Evolutionary conservation across 2,113 vertebrate genomes (phyloP).

Genomic region (Telmatochromis sp.): DNA sequence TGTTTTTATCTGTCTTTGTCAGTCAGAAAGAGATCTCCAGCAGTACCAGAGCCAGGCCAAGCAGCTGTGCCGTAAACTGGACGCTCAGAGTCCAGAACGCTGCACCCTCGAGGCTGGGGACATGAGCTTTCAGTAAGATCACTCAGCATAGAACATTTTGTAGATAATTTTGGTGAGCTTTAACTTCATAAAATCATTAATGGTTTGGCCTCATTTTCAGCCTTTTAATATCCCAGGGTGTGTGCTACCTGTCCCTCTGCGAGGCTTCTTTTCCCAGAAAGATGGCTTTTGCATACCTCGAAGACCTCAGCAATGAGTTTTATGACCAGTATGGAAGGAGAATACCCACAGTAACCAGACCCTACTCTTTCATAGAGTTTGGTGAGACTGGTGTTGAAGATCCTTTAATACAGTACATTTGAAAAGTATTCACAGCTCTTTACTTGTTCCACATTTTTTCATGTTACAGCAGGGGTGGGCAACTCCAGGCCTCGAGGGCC

Average conservation of each 20-base stretch:
- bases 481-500: background rate
- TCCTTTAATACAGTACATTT: background rate
- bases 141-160: background rate
- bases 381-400: conserved; percentile 60
- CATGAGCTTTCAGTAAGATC: conserved; percentile 91
- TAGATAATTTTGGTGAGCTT: background rate
- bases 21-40: conserved; percentile 91
- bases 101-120: conserved; percentile 89
- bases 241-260: conserved; percentile 90
- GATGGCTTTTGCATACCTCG: conserved; percentile 87
- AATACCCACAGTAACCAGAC: conserved; percentile 86
- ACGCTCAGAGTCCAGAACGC: conserved; percentile 89
- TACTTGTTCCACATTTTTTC: background rate
- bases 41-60: conserved; percentile 97
- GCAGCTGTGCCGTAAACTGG: conserved; percentile 89
- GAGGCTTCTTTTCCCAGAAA: conserved; percentile 90
- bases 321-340: conserved; percentile 88
- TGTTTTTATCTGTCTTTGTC: background rate
- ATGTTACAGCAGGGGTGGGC: background rate
- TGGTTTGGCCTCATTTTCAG: conserved; percentile 22
- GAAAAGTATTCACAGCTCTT: background rate
- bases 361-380: conserved; percentile 97
- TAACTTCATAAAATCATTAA: background rate
- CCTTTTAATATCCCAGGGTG: conserved; percentile 88
- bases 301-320: conserved; percentile 90